phyloP scores from a whole-genome alignment of 2,113 vertebrate genomes.

The Chamaetylas fuelleborni region DNA sequence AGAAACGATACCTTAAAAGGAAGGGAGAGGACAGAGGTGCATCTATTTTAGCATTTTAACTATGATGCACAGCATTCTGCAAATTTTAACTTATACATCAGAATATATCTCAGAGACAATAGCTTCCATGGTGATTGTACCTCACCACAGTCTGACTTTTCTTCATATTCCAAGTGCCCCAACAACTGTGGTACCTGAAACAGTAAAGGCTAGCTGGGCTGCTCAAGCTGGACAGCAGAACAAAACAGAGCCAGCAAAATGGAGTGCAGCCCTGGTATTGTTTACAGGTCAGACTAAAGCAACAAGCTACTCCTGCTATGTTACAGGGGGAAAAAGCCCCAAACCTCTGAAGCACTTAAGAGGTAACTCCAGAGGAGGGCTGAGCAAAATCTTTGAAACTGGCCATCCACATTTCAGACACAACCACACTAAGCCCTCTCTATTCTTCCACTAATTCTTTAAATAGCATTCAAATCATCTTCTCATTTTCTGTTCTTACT shows the following conservation, averaged over 20 bases:
- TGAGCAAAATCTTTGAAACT: neutral
- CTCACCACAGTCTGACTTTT: neutral
- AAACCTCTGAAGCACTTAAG: neutral
- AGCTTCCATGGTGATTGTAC: neutral
- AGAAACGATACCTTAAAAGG: neutral
- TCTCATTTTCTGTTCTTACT: neutral
- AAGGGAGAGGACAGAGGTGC: neutral
- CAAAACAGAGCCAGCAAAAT: neutral
- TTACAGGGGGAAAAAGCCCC: fast-evolving
- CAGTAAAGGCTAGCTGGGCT: neutral
- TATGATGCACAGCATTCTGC: fast-evolving
- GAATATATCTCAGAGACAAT: neutral
- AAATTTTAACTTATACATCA: neutral
- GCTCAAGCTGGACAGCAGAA: neutral
- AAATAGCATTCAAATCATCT: neutral
- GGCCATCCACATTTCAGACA: neutral
- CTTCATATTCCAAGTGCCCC: neutral
- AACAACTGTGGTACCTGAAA: neutral
- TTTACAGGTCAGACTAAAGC: neutral
- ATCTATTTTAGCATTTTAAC: neutral
- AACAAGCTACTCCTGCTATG: neutral
- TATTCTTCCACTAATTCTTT: neutral
- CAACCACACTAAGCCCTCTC: neutral
- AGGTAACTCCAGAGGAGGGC: neutral
- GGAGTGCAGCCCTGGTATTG: neutral